A percentile compares a stretch with the other conserved stretches of the same genome.
Conservation (phyloP, 2,113 vertebrate species). For the Callipepla californica region DNA sequence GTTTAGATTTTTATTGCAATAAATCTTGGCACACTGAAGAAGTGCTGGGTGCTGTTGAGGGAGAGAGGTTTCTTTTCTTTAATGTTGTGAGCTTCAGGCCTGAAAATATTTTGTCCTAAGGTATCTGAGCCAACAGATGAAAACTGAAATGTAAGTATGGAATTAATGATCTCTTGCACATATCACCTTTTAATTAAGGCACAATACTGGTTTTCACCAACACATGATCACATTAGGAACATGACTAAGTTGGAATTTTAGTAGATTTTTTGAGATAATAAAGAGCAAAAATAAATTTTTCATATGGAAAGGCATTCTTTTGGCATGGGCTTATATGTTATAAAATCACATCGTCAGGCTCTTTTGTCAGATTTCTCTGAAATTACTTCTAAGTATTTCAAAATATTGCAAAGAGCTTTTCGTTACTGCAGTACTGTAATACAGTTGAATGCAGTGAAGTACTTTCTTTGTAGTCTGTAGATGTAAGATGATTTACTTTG, state of each 20-base stretch:
- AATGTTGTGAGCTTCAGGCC: background rate
- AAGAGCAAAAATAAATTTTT: background rate
- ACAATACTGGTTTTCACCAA: background rate
- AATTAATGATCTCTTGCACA: background rate
- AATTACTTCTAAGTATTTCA: background rate
- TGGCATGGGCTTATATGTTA: background rate
- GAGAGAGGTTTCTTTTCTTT: background rate
- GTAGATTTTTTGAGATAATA: background rate
- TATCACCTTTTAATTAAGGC: background rate
- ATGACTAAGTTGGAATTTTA: background rate
- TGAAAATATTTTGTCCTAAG: background rate
- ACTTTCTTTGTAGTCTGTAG: background rate
- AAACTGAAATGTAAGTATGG: background rate
- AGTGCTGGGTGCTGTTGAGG: background rate
- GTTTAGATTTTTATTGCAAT: background rate
- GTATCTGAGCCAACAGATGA: background rate
- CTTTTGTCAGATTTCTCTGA: background rate
- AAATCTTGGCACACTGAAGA: background rate
- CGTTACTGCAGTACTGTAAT: background rate
- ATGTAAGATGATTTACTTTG: background rate
- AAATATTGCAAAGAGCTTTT: background rate
- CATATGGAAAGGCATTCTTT: background rate
- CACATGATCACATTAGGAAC: background rate
- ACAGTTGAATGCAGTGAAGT: background rate
- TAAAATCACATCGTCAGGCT: background rate